These are phyloP conservation scores for Indri indri DNA, from an alignment of 2,113 vertebrate genomes.

Conservation along the genomic window DNA sequence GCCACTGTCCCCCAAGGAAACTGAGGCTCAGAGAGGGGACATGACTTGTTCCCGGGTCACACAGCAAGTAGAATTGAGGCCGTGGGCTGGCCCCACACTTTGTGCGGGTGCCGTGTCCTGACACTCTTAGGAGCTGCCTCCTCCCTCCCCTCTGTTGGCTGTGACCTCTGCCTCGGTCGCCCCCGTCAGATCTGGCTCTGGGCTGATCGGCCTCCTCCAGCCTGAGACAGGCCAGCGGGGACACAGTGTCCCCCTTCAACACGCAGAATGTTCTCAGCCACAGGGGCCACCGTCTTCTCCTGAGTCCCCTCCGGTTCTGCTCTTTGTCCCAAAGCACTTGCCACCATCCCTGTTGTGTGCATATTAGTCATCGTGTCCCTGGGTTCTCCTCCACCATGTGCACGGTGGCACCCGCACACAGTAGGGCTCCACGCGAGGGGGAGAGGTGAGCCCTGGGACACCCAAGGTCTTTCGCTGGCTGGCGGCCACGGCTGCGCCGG, in stretches of 20 bases:
- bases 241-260: background rate
- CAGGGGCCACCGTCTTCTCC: background rate
- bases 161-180: background rate
- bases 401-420: background rate
- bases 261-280: background rate
- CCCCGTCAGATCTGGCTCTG: background rate
- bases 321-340: background rate
- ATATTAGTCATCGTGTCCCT: background rate
- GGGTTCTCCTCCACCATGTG: background rate
- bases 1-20: too few species aligned
- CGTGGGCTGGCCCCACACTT: background rate
- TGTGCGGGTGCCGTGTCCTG: background rate
- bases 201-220: fast-evolving
- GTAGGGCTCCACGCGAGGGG: background rate
- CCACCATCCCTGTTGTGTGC: background rate
- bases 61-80: background rate
- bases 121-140: too few species aligned
- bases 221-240: background rate
- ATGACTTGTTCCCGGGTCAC: background rate
- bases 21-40: background rate
- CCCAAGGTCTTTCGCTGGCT: background rate
- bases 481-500: background rate
- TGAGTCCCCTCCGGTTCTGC: too few species aligned
- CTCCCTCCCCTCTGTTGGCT: fast-evolving
- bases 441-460: fast-evolving